These are phyloP conservation scores for Lasius fuliginosus DNA, from an alignment of 2,888 invertebrate genomes.

Conservation along the genomic window DNA sequence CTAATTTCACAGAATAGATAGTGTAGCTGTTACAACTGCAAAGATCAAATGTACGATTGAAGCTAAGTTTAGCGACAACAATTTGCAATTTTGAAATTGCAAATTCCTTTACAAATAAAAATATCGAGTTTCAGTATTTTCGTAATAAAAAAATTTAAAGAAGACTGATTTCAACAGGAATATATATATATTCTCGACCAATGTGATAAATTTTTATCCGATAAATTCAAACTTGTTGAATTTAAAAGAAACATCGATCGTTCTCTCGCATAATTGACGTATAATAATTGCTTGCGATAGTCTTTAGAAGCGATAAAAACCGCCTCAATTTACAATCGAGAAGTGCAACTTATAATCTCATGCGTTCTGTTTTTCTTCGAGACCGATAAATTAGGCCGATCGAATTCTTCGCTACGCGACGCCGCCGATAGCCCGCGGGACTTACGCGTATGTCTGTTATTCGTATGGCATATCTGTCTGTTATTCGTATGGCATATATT, in stretches of 20 bases:
- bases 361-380: conserved; percentile 21
- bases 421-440: conserved; percentile 57
- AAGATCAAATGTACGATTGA: neutral
- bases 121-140: neutral
- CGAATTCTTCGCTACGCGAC: conserved; percentile 36
- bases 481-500: conserved; percentile 70
- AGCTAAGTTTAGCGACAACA: neutral
- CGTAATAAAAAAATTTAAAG: neutral
- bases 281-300: conserved; percentile 34
- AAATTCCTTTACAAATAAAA: neutral
- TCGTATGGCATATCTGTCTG: conserved; percentile 65
- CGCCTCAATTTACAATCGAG: conserved; percentile 12
- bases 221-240: conserved; percentile 14
- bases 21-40: neutral
- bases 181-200: neutral
- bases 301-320: conserved; percentile 28
- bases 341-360: conserved; percentile 23
- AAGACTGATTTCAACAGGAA: neutral
- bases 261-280: conserved; percentile 20
- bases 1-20: neutral
- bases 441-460: conserved; percentile 37
- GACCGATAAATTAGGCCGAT: conserved; percentile 64
- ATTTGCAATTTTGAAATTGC: neutral
- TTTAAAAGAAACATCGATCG: neutral
- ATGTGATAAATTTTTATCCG: neutral